Evolutionary conservation across 1,140 invertebrate species (phyloP), one percentile per base, ranked within the genome.

Genomic region (Scaptomyza montana): DNA sequence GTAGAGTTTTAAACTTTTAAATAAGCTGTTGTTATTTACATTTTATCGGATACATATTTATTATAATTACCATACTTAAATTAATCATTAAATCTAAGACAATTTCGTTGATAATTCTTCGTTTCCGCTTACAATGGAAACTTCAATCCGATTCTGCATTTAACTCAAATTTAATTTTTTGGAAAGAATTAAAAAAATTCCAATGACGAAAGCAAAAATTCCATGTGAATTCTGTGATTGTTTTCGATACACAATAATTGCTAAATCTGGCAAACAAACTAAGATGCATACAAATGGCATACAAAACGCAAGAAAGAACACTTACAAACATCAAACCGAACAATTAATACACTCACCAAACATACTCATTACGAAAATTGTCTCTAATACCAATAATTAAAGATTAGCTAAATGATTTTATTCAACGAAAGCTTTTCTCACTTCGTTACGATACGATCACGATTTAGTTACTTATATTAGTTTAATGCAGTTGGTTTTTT

Each of bases 221-320:
- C 5, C 3, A 25, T 30, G 25, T 30, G 28, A 30, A 4, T 25
- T 8, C 50, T 51, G 50, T 51, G 21, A 55, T 55, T 55, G 30
- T 43, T 43, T 43, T 43, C 12, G 10, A 36, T 41, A 47, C 43
- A n/a, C 19, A 60, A 61, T 36, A 46, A 47, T 28, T 45, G 56
- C 25, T 33, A 36, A 25, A 43, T 6, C 41, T 10, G 19, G 43
- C 43, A 33, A 61, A 33, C 16, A 49, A 61, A 25, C 28, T 9
- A 36, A 61, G 53, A 10, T 67, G 54, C 65, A 47, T 33, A 10
- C 43, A 19, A 68, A 46, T 50, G 41, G 47, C 46, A 61, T 59
- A 43, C 36, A 46, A n/a, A 25, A 25, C 10, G 19, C 12, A 43
- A 28, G 36, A 13, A 43, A 16, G 7, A 45, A 45, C 19, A n/a